Percentiles rank a stretch among this genome's conserved stretches.
Conservation (phyloP, 92 coral and sea anemone species). For the Parazoanthus swiftii region DNA sequence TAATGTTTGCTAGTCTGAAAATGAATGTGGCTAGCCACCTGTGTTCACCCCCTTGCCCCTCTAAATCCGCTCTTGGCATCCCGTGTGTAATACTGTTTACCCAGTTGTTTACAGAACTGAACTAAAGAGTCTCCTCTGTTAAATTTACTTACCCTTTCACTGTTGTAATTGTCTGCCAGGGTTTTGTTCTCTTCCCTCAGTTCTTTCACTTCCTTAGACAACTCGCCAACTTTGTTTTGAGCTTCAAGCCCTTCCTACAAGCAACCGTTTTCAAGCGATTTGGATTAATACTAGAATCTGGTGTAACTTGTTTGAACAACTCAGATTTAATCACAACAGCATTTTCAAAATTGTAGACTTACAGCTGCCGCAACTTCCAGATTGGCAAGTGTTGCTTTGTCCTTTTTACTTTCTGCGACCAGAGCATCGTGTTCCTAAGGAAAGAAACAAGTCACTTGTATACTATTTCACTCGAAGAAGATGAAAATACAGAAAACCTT, state of each 20-base stretch:
- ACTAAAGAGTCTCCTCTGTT: too few relatives aligned
- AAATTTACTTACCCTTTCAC: slow-evolving; percentile 82
- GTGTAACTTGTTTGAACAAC: background rate
- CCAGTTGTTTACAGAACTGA: background rate
- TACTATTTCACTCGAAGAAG: background rate
- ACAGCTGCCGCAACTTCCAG: slow-evolving; percentile 96
- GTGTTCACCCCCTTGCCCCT: too few relatives aligned
- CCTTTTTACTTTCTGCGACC: slow-evolving; percentile 79
- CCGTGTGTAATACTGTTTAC: background rate
- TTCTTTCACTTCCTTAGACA: slow-evolving; percentile 78
- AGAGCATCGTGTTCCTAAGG: slow-evolving; percentile 81
- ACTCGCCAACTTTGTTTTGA: slow-evolving; percentile 86
- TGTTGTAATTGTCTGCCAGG: slow-evolving; percentile 91
- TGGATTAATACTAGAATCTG: background rate
- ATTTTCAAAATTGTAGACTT: background rate
- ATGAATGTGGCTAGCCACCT: background rate
- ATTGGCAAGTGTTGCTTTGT: slow-evolving; percentile 86
- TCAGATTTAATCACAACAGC: background rate
- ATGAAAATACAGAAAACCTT: background rate
- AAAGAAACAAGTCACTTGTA: background rate
- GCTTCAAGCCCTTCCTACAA: slow-evolving; percentile 96
- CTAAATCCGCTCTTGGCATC: background rate
- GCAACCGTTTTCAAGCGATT: background rate
- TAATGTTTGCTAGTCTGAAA: too few relatives aligned
- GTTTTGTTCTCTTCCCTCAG: slow-evolving; percentile 91